Evolutionary conservation across 2,113 vertebrate genomes (phyloP), one percentile per base, ranked within the genome.

Genomic region (Ictalurus punctatus): DNA sequence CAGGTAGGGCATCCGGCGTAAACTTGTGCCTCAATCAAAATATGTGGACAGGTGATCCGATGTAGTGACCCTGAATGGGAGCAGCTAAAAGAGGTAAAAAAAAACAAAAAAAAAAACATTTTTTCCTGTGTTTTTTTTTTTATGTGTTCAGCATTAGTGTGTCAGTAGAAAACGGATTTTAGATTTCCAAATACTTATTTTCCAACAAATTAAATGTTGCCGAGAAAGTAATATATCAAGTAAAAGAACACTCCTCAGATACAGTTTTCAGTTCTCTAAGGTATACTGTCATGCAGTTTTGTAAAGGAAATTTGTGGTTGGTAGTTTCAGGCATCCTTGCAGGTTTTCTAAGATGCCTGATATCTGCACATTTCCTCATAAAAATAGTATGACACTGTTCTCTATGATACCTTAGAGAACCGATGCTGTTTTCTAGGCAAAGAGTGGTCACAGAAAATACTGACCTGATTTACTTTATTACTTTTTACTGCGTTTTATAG

Each of bases 341-440:
- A 82, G 79, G 80, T 34, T 83, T 61, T 37, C 81, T 44, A 4
- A 23, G 58, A 61, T 83, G 59, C 34, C 34, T 40, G 23, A 63
- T 27, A 40, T 59, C 59, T 63, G 58, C 58, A 61, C 13, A 83
- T 83, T 83, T 40, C 58, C 81, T 83, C 81, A 63, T 83, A 83
- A 83, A 83, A 25, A 34, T 17, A 14, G 21, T 27, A 40, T 21
- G 12, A 40, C 63, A 83, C 58, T 83, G 58, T 83, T 52, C 48
- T 52, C 48, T 52, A 52, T 52, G 48, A 52, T 10, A 44, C 81
- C 58, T 83, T 83, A 83, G 81, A 63, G 81, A 63, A 40, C 56
- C 23, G 56, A 83, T 37, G 58, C 58, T 83, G 56, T 63, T 83
- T 83, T 83, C 61, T 83, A 83, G 81, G 58, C 81, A 83, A 40